These are phyloP conservation scores for Florisuga fusca DNA, from an alignment of 2,797 vertebrate genomes.

Conservation along the genomic window DNA sequence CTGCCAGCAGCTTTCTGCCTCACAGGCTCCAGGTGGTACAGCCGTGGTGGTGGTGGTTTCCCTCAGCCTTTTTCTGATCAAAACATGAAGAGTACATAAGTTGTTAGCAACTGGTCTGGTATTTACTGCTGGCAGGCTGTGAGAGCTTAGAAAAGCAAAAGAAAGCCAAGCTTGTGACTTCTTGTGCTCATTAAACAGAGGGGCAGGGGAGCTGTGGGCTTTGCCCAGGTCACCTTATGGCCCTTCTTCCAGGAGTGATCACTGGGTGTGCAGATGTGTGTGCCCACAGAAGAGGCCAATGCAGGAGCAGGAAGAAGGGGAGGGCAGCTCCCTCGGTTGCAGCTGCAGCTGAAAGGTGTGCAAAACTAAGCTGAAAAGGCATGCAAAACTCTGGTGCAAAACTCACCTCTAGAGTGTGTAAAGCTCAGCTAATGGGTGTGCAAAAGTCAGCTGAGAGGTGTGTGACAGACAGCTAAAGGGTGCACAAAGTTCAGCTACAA, in stretches of 20 bases:
- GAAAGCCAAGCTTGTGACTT: neutral
- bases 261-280: rapidly evolving
- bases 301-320: neutral
- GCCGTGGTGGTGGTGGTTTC: rapidly evolving
- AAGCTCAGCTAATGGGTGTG: neutral
- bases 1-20: neutral
- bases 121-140: neutral
- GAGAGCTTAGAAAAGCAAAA: neutral
- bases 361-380: neutral
- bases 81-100: neutral
- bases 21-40: rapidly evolving
- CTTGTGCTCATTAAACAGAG: neutral
- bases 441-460: neutral
- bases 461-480: neutral
- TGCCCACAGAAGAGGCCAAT: neutral
- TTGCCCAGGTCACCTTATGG: rapidly evolving
- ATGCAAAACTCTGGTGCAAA: too few species aligned
- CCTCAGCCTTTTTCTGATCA: neutral
- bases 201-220: rapidly evolving
- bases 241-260: too few species aligned
- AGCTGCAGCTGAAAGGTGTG: neutral
- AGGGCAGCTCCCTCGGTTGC: neutral
- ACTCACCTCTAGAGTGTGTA: too few species aligned
- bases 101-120: neutral
- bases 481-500: too few species aligned